Percentiles rank a stretch among this genome's conserved stretches.
Evolutionary conservation across 2,888 invertebrate genomes (phyloP).

Genomic region (Metopia argyrocephala): DNA sequence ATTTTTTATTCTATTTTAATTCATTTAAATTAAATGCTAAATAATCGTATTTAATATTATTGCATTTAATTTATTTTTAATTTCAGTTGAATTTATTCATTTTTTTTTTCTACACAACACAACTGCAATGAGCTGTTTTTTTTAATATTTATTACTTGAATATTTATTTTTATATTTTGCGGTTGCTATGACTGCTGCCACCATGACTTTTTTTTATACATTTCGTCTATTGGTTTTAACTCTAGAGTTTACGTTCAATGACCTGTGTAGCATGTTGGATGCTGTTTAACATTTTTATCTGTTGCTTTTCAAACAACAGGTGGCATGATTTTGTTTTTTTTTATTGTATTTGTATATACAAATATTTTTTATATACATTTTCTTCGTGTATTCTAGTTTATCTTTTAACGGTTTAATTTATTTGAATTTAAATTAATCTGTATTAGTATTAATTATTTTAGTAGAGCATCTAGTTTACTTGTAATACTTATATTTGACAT

Average conservation of each 20-base stretch:
- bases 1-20: neutral
- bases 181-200: neutral
- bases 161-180: neutral
- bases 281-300: constrained; percentile 26
- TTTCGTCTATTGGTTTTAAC: neutral
- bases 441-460: neutral
- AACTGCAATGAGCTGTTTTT: neutral
- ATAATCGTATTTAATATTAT: constrained; percentile 40
- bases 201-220: neutral
- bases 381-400: constrained; percentile 21
- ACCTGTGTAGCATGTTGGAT: constrained; percentile 47
- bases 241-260: constrained; percentile 42
- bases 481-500: neutral
- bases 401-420: constrained; percentile 40
- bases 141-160: neutral
- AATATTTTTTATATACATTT: constrained; percentile 18
- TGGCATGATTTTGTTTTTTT: constrained; percentile 36
- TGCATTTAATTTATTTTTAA: constrained; percentile 34
- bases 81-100: constrained; percentile 15
- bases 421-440: constrained; percentile 20
- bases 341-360: neutral
- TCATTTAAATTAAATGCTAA: constrained; percentile 42
- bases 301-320: constrained; percentile 37
- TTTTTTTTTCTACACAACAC: neutral
- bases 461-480: neutral